Conservation (phyloP, 1,140 invertebrate species). For the Bombus superbus region DNA sequence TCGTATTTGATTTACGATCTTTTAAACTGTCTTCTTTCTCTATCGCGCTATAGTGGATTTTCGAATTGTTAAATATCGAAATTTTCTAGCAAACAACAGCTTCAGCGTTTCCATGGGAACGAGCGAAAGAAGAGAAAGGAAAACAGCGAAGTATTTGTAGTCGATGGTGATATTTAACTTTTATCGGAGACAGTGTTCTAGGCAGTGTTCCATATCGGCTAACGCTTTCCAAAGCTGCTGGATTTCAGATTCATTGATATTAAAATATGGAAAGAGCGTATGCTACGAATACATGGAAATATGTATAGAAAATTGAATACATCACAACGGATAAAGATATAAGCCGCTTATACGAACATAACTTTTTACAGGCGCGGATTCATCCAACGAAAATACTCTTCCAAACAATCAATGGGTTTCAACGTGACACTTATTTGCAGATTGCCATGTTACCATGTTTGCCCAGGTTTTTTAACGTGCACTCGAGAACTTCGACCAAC, state of each 20-base stretch:
- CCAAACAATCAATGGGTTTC: constrained; percentile 17
- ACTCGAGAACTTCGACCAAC: neutral
- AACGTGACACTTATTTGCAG: neutral
- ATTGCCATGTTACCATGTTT: neutral
- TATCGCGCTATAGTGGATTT: no score
- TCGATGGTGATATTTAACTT: constrained; percentile 29
- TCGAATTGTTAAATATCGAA: no score
- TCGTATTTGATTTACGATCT: no score
- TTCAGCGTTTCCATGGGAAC: neutral
- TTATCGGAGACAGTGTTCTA: neutral
- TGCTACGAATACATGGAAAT: constrained; percentile 5
- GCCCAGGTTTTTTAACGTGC: neutral
- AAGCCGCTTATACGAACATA: constrained; percentile 19
- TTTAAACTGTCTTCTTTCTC: no score
- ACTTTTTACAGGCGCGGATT: constrained; percentile 17
- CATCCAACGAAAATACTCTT: constrained; percentile 14
- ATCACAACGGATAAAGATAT: neutral
- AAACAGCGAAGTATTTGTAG: constrained; percentile 26
- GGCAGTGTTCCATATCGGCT: neutral
- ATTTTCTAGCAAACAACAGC: neutral
- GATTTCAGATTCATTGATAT: constrained; percentile 11
- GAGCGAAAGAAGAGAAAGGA: neutral
- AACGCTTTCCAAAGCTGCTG: neutral
- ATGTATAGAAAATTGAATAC: constrained; percentile 7
- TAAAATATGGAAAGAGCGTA: constrained; percentile 29